These are phyloP conservation scores for Diplodus sargus DNA, from an alignment of 2,797 vertebrate species.

Conservation along the genomic window DNA sequence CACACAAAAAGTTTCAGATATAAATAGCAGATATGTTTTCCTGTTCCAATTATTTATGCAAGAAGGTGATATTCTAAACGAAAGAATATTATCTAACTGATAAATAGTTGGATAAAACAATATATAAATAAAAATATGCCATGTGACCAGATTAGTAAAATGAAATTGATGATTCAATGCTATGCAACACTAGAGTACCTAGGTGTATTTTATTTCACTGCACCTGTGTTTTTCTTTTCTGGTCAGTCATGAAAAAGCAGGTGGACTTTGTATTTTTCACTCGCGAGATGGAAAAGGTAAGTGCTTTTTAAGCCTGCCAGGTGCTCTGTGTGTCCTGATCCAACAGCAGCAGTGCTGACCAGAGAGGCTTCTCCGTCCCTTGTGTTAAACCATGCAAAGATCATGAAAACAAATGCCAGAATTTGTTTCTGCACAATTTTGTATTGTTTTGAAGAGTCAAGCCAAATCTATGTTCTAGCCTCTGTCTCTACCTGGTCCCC, in stretches of 20 bases:
- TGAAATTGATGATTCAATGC: neutral
- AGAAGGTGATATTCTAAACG: neutral
- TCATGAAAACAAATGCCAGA: constrained; percentile 1
- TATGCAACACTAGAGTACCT: neutral
- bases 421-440: neutral
- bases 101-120: neutral
- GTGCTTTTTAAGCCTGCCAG: constrained; percentile 10
- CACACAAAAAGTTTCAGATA: neutral
- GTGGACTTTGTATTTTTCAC: neutral
- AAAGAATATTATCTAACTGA: neutral
- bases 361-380: neutral
- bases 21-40: neutral
- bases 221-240: neutral
- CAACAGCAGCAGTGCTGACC: constrained; percentile 3
- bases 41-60: neutral
- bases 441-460: neutral
- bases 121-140: neutral
- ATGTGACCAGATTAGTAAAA: neutral
- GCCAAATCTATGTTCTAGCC: neutral
- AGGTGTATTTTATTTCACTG: neutral
- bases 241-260: neutral
- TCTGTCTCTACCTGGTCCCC: constrained; percentile 5
- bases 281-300: neutral
- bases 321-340: neutral
- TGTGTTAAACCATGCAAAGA: constrained; percentile 12